Evolutionary conservation across 2,113 vertebrate genomes (phyloP), one percentile per base, ranked within the genome.

Genomic region (Tragelaphus scriptus): DNA sequence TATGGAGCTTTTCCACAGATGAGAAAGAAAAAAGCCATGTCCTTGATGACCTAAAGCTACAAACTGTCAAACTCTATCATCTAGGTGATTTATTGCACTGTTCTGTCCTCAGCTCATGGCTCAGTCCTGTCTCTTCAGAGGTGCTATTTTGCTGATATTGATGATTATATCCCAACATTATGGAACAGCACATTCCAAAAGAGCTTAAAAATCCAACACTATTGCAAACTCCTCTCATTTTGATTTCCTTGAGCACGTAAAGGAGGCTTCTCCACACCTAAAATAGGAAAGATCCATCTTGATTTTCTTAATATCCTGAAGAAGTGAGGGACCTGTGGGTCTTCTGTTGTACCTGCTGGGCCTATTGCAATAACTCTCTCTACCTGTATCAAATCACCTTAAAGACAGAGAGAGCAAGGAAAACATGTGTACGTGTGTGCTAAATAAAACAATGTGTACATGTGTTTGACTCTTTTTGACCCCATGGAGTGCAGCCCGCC

Each of bases 41-140:
- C 81, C 25, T 81, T 49, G 26, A 32, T 21, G 13, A 53, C 30
- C 36, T 90, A 94, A 79, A 79, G 53, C 65, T 55, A 56, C 23
- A 47, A 25, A 53, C 16, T 25, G 21, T 51, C 6, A n/a, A 40
- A 12, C 6, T 40, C 1, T 2, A 5, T 0, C n/a, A 12, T 30
- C 84, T 68, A 13, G 10, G n/a, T 30, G 32, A 15, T 65, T 68
- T 44, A 51, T 59, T 55, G n/a, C 36, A 30, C 49, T 5, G 1
- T 51, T 65, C 77, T 86, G 47, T 61, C 47, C 19, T 21, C 25
- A 5, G 58, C 26, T 30, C 12, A 5, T 13, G 7, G 13, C 32
- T 63, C 21, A 12, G 3, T 47, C 23, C 30, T 12, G 3, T 80
- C 28, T 63, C 53, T 93, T 85, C 10, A 61, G 80, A 40, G 47